Percentiles rank a stretch among this genome's conserved stretches.
Conservation (phyloP, 2,797 vertebrate species). For the Falco naumanni region DNA sequence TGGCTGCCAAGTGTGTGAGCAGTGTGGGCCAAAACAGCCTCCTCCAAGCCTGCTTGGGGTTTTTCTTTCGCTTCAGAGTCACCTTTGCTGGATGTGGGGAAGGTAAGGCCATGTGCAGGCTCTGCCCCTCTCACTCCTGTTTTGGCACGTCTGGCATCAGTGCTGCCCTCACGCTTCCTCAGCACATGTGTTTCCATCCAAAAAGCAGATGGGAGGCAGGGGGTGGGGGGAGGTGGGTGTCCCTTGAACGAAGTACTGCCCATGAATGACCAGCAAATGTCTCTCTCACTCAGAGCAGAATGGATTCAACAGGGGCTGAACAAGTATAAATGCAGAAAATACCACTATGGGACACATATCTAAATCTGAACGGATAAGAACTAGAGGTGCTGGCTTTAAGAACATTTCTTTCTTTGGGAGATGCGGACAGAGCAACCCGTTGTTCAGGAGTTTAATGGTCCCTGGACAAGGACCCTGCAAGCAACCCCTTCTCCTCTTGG, state of each 20-base stretch:
- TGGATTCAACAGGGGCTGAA: neutral
- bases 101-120: neutral
- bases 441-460: neutral
- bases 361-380: neutral
- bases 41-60: neutral
- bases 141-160: neutral
- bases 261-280: neutral
- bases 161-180: fast-evolving
- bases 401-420: neutral
- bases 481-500: constrained; percentile 18
- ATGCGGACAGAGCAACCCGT: neutral
- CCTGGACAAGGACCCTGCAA: neutral
- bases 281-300: neutral
- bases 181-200: neutral
- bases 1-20: no score
- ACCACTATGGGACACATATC: neutral
- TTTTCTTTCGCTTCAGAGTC: neutral
- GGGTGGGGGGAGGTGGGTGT: fast-evolving
- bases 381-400: neutral
- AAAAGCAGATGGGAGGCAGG: neutral
- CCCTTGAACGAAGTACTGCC: neutral
- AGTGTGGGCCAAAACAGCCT: neutral
- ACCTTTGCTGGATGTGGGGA: neutral
- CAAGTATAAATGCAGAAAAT: neutral
- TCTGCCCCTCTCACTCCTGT: fast-evolving